phyloP scores from a whole-genome alignment of 2,797 vertebrate genomes.

The Melanotaenia maccullochi region DNA sequence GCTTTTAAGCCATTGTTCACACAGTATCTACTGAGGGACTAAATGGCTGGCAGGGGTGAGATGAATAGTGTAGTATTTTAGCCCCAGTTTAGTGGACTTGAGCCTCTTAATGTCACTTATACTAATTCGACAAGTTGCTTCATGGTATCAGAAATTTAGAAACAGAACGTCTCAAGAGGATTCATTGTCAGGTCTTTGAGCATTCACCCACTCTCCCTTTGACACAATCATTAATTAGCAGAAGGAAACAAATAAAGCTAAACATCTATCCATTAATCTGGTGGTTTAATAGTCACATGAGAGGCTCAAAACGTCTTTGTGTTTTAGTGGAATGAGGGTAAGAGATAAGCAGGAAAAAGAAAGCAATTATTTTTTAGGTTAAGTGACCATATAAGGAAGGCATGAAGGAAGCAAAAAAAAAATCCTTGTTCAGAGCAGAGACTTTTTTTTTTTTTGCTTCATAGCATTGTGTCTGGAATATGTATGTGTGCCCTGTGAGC shows the following conservation, averaged over 20 bases:
- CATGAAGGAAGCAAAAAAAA: conserved; percentile 35
- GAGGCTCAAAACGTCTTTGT: conserved; percentile 21
- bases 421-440: conserved; percentile 14
- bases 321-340: conserved; percentile 29
- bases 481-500: conserved; percentile 38
- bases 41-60: conserved; percentile 5
- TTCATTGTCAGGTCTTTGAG: conserved; percentile 19
- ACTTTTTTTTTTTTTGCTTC: conserved; percentile 15
- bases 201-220: conserved; percentile 27
- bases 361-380: conserved; percentile 16
- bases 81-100: conserved; percentile 8
- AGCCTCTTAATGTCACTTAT: conserved; percentile 27
- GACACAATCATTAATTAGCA: conserved; percentile 42
- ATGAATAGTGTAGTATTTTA: neutral
- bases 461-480: conserved; percentile 32
- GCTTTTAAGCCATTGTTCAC: conserved; percentile 35
- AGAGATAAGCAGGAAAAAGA: conserved; percentile 32
- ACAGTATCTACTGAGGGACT: conserved; percentile 42
- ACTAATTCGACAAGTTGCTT: conserved; percentile 49
- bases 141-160: conserved; percentile 56
- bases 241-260: conserved; percentile 22
- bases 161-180: conserved; percentile 43
- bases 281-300: conserved; percentile 28
- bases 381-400: conserved; percentile 25
- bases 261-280: conserved; percentile 37